Evolutionary conservation across 2,888 invertebrate genomes (phyloP).

Genomic region (Sclerodermus sp.): DNA sequence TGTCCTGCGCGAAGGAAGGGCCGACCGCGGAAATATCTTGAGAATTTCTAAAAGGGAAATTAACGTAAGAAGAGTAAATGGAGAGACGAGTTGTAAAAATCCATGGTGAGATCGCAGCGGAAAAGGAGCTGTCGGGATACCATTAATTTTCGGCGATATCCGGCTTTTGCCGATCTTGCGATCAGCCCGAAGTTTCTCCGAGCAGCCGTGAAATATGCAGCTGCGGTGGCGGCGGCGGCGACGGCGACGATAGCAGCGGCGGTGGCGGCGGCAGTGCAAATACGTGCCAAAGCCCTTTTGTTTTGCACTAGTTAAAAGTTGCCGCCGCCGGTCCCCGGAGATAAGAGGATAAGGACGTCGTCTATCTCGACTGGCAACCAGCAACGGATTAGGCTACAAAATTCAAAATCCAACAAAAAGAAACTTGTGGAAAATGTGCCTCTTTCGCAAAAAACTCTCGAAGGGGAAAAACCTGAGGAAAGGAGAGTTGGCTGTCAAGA

Average conservation of each 20-base stretch:
- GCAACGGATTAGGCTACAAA: background rate
- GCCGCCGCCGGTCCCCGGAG: constrained; percentile 23
- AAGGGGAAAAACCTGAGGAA: too few relatives aligned
- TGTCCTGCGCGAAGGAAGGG: too few relatives aligned
- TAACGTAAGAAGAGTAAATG: too few relatives aligned
- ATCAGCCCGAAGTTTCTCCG: constrained; percentile 10
- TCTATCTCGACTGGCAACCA: background rate
- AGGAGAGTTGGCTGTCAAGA: too few relatives aligned
- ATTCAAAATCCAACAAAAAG: too few relatives aligned
- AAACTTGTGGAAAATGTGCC: too few relatives aligned
- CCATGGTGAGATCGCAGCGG: too few relatives aligned
- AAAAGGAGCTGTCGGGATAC: too few relatives aligned
- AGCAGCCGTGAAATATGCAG: constrained; percentile 17
- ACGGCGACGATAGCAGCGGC: background rate
- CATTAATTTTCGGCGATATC: background rate
- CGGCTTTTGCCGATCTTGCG: background rate
- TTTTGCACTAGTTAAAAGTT: constrained; percentile 31
- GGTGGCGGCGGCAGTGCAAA: background rate
- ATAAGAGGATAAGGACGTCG: constrained; percentile 21
- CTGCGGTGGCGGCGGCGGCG: constrained; percentile 1
- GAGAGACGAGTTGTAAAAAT: too few relatives aligned
- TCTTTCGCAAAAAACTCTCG: too few relatives aligned
- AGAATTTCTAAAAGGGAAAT: too few relatives aligned
- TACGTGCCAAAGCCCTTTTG: constrained; percentile 25
- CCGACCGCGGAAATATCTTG: too few relatives aligned